These are phyloP conservation scores for Caretta caretta DNA, from an alignment of 2,113 vertebrate species.

Conservation along the genomic window DNA sequence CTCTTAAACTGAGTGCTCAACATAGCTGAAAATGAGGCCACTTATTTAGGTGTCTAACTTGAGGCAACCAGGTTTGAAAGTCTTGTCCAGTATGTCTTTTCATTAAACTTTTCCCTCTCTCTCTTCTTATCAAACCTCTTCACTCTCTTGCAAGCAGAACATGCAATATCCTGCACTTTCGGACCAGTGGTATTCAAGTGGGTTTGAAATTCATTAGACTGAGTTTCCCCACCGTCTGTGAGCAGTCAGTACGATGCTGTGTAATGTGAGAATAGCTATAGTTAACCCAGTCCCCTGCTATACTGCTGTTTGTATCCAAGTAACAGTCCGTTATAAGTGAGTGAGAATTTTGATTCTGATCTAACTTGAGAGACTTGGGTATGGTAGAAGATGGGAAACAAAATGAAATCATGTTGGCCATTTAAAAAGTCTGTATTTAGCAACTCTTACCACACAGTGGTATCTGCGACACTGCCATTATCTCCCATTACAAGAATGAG, in stretches of 20 bases:
- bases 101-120: background rate
- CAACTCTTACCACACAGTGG: background rate
- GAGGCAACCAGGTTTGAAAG: background rate
- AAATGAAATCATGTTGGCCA: background rate
- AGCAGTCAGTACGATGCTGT: background rate
- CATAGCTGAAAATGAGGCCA: background rate
- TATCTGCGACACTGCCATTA: background rate
- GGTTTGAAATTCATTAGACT: background rate
- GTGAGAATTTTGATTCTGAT: background rate
- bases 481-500: background rate
- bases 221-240: background rate
- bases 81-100: background rate
- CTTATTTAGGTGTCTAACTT: background rate
- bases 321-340: background rate
- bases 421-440: background rate
- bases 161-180: background rate
- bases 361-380: background rate
- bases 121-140: background rate
- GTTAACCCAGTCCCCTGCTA: background rate
- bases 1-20: background rate
- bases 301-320: background rate
- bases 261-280: background rate
- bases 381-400: background rate
- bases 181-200: background rate
- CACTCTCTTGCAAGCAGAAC: background rate